phyloP scores from a whole-genome alignment of 1,140 invertebrate species.

The Aphis gossypii region DNA sequence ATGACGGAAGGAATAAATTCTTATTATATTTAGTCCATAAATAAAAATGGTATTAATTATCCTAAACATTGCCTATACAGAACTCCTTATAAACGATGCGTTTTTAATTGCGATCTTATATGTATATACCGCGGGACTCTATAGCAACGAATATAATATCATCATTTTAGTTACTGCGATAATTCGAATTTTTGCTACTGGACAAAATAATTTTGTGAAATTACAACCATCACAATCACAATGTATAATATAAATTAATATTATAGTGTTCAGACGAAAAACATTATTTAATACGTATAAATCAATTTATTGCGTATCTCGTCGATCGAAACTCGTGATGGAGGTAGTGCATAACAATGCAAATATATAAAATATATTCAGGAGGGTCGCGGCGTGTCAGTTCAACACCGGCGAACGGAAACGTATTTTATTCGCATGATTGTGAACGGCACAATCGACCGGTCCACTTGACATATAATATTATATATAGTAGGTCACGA shows the following conservation, averaged over 20 bases:
- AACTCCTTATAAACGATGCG: neutral
- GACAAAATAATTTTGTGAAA: neutral
- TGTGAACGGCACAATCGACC: neutral
- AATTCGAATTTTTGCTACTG: neutral
- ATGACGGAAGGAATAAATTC: neutral
- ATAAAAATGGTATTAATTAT: neutral
- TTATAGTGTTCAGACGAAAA: neutral
- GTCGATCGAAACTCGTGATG: neutral
- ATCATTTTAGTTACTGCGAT: neutral
- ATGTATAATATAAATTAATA: neutral
- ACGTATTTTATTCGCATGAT: neutral
- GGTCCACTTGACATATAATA: neutral
- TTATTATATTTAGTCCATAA: no score
- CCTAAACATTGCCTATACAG: neutral
- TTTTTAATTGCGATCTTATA: neutral
- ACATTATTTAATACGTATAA: neutral
- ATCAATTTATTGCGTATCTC: neutral
- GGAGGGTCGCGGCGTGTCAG: neutral
- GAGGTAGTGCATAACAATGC: neutral
- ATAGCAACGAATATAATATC: neutral
- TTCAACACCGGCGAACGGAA: neutral
- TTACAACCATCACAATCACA: no score
- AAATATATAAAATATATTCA: neutral
- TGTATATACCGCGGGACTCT: no score
- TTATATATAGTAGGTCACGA: constrained; percentile 22